Evolutionary conservation across 2,888 invertebrate genomes (phyloP).

Genomic region (Caenorhabditis wallacei): DNA sequence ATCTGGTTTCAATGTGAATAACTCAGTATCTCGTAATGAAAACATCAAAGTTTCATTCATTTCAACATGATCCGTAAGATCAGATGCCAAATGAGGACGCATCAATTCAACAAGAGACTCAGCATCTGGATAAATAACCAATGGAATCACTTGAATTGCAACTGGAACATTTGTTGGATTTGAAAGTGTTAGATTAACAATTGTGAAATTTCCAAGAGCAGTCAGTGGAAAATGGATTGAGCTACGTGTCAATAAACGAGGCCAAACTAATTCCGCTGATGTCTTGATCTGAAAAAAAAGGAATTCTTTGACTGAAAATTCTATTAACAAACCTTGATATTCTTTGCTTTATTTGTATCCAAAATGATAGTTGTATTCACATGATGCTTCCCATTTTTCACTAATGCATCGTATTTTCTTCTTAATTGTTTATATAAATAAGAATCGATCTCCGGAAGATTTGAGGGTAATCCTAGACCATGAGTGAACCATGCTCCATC

Average conservation of each 20-base stretch:
- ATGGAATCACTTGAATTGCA: constrained; percentile 87
- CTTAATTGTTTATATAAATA: constrained; percentile 86
- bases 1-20: constrained; percentile 81
- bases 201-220: constrained; percentile 88
- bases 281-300: constrained; percentile 86
- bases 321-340: constrained; percentile 85
- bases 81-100: constrained; percentile 67
- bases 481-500: constrained; percentile 88
- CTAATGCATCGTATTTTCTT: constrained; percentile 85
- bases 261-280: constrained; percentile 88
- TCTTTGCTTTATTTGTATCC: constrained; percentile 88
- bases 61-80: constrained; percentile 80
- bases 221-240: constrained; percentile 88
- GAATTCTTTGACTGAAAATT: neutral
- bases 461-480: constrained; percentile 87
- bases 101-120: constrained; percentile 85
- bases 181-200: constrained; percentile 87
- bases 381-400: constrained; percentile 78
- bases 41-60: constrained; percentile 85
- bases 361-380: constrained; percentile 89
- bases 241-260: constrained; percentile 84
- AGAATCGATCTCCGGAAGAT: constrained; percentile 88
- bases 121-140: constrained; percentile 88
- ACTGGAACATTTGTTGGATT: constrained; percentile 89
- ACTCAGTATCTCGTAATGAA: constrained; percentile 83